These are phyloP conservation scores for Cardiocondyla obscurior DNA, from an alignment of 1,140 invertebrate species.

Conservation along the genomic window DNA sequence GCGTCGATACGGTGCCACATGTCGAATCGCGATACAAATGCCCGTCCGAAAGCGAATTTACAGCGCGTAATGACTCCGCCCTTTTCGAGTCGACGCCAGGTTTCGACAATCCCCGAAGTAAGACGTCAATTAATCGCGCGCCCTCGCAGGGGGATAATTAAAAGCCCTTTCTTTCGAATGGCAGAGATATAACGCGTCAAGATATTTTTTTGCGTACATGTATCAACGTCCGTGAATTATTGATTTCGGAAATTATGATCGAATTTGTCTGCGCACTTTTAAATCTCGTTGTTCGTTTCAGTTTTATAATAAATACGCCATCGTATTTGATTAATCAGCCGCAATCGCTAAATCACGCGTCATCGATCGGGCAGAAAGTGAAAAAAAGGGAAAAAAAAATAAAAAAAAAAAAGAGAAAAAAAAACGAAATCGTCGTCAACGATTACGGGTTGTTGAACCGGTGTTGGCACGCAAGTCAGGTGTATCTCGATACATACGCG, in stretches of 20 bases:
- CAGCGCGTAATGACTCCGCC: slow-evolving; percentile 29
- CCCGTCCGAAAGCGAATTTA: slow-evolving; percentile 50
- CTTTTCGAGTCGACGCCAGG: slow-evolving; percentile 6
- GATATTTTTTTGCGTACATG: no score
- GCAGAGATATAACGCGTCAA: neutral
- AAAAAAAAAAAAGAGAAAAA: neutral
- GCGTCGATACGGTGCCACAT: slow-evolving; percentile 39
- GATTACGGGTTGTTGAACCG: slow-evolving; percentile 61
- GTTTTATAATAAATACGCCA: slow-evolving; percentile 7
- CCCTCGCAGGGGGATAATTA: slow-evolving; percentile 6
- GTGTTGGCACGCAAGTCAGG: slow-evolving; percentile 63
- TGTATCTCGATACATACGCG: slow-evolving; percentile 29
- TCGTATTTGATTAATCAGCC: slow-evolving; percentile 44
- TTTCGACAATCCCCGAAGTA: slow-evolving; percentile 32
- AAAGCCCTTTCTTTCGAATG: neutral
- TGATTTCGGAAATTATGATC: no score
- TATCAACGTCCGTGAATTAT: no score
- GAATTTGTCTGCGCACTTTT: slow-evolving; percentile 10
- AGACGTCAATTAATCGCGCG: slow-evolving; percentile 44
- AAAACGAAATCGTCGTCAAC: slow-evolving; percentile 18
- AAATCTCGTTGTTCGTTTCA: neutral
- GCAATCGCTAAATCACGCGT: slow-evolving; percentile 52
- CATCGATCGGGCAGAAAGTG: slow-evolving; percentile 4
- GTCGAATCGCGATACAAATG: slow-evolving; percentile 47
- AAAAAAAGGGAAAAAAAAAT: neutral